Percentiles rank a stretch among this genome's conserved stretches.
These are phyloP conservation scores for Drosophila quasianomalipes DNA, from an alignment of 2,888 invertebrate genomes.

Conservation along the genomic window DNA sequence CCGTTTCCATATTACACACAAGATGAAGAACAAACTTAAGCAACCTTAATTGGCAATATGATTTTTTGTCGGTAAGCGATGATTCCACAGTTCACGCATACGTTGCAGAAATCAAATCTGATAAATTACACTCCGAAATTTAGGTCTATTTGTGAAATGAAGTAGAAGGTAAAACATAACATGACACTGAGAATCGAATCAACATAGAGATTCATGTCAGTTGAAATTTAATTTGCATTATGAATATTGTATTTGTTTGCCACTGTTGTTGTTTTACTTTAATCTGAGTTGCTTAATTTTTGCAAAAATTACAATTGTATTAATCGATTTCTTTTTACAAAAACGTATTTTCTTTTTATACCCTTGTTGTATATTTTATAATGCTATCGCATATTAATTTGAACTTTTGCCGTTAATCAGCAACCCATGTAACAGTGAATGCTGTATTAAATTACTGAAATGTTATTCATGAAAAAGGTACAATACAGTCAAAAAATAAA, in stretches of 20 bases:
- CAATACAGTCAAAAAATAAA: not conserved
- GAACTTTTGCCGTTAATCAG: not conserved
- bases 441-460: not conserved
- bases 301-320: not conserved
- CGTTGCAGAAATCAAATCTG: slow-evolving; percentile 32
- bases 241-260: not conserved
- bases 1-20: not conserved
- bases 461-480: not conserved
- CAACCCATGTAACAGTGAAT: not conserved
- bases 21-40: not conserved
- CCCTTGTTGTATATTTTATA: not conserved
- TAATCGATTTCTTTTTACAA: not conserved
- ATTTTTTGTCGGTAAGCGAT: slow-evolving; percentile 13
- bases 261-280: not conserved
- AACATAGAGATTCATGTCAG: not conserved
- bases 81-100: slow-evolving; percentile 5
- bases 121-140: slow-evolving; percentile 1
- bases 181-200: not conserved
- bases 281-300: not conserved
- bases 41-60: slow-evolving; percentile 27
- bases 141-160: not conserved
- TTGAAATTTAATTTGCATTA: not conserved
- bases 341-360: not conserved
- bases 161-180: not conserved
- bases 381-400: not conserved